Evolutionary conservation across 2,797 vertebrate species (phyloP), one percentile per base, ranked within the genome.

Genomic region (Oreortyx pictus): DNA sequence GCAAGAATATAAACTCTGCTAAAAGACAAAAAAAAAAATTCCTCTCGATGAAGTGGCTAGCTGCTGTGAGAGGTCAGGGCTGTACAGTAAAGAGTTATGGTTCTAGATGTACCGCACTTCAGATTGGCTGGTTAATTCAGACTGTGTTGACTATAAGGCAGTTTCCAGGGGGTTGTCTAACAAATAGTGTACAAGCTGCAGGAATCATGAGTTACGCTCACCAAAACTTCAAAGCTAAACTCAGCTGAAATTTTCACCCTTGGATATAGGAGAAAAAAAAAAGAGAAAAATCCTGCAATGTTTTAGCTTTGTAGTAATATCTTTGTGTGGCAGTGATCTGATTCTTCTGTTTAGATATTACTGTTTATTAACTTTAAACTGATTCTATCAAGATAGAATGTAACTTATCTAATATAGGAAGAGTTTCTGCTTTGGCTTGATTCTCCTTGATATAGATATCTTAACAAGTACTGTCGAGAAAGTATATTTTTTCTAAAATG

Each of bases 141-240:
- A 27, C 17, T 16, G 3, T 33, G 9, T 47, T 33, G 23, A 31
- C 23, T 70, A 3, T 20, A 25, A 31, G 27, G n/a, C 14, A 50
- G 11, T 57, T 65, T 22, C 27, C 44, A 60, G 25, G 11, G 14
- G 4, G 41, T 90, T 65, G 23, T 66, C 37, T 1, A 7, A 57
- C 10, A 85, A 52, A 66, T 23, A 59, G 4, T 11, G 37, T 22
- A 60, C 20, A 73, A 23, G 15, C 19, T 64, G 27, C 10, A 68
- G 56, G 66, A 33, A 25, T 1, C 0, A 0, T 17, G 29, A 20
- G 13, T 72, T 56, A 8, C 60, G 16, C 35, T 44, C 43, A 17
- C 19, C 22, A 33, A 79, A 68, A 37, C 17, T 31, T 68, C 6
- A 47, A n/a, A 2, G 44, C 56, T 31, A 86, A 79, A 64, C 29